Evolutionary conservation across 2,888 invertebrate genomes (phyloP).

Genomic region (Microchrysa polita): DNA sequence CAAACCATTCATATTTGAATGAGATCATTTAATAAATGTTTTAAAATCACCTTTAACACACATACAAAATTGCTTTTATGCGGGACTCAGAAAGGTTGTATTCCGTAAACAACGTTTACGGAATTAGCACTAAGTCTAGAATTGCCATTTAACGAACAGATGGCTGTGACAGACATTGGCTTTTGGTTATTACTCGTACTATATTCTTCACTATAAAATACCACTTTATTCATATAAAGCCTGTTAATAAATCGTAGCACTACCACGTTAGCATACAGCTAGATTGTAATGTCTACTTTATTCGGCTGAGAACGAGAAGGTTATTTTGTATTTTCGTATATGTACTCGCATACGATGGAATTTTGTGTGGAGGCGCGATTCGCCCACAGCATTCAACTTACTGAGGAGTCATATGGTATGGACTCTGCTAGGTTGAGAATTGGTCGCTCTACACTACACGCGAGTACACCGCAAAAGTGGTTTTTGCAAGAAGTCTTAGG

Average conservation of each 20-base stretch:
- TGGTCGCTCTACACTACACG: constrained; percentile 1
- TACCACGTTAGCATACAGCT: not conserved
- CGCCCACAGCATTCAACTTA: constrained; percentile 26
- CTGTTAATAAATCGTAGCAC: constrained; percentile 14
- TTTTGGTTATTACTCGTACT: constrained; percentile 18
- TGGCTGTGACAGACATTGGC: constrained; percentile 20
- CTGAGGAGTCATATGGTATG: constrained; percentile 17
- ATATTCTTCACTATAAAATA: constrained; percentile 19
- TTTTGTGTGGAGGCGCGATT: constrained; percentile 25
- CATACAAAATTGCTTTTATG: too few relatives aligned
- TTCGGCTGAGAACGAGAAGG: not conserved
- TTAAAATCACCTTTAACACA: constrained; percentile 11
- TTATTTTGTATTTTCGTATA: not conserved
- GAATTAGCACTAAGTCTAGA: constrained; percentile 34
- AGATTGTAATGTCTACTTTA: not conserved
- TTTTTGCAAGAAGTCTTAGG: constrained; percentile 31
- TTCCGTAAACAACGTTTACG: constrained; percentile 25
- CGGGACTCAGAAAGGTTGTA: constrained; percentile 12
- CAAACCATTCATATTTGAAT: not conserved
- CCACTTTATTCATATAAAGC: not conserved
- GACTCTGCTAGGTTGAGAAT: not conserved
- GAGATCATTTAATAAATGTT: not conserved
- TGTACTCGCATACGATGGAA: not conserved
- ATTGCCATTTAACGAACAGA: constrained; percentile 14
- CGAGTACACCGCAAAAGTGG: constrained; percentile 36